Base-by-base conservation (phyloP, 2,888 invertebrate species). In the Torymus auratus region DNA sequence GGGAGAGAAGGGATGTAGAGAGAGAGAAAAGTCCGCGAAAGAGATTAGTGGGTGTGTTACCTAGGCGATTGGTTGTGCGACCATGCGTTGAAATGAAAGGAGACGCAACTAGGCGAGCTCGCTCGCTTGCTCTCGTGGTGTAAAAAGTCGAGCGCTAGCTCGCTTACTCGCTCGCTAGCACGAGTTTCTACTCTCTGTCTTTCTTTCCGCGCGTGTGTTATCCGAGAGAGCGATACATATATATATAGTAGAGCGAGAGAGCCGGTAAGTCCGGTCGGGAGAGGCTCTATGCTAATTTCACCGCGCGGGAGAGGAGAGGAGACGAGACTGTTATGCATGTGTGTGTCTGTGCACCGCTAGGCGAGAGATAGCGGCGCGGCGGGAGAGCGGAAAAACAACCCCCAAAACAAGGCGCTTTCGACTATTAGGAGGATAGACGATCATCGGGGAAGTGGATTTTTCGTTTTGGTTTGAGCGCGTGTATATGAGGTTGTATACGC, bases 61-160 rank as follows among this genome's bases (percentile, higher is more conserved):
- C 85, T 83, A 85, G 85, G 85, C 87, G 87, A 87, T 87, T 87
- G 86, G 86, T 61, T 70, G 74, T 68, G 81, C 78, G 74, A 71
- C 70, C 82, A 70, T 89, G 90, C 90, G 89, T 89, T 90, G 87
- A 90, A 90, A 90, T 88, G 89, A 89, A 89, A 90, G 89, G 89
- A 89, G 89, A 89, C 88, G 88, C 86, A 86, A 86, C 86, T 84
- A 72, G 69, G 65, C 76, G 74, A 53, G 55, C 67, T 11, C n/a
- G 23, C 53, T 20, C 28, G n/a, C 10, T 41, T 7, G 41, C 41
- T 41, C 41, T 41, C 41, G 5, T 7, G 5, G 41, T 41, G 78
- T 69, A 80, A 83, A 86, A 85, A 71, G 71, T 56, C 12, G 52
- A 60, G 10, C 11, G 10, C 68, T 23, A 41, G 52, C 52, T 41